A percentile compares a stretch with the other conserved stretches of the same genome.
These are phyloP conservation scores for Drosophila repleta DNA, from an alignment of 1,140 invertebrate genomes.

Conservation along the genomic window DNA sequence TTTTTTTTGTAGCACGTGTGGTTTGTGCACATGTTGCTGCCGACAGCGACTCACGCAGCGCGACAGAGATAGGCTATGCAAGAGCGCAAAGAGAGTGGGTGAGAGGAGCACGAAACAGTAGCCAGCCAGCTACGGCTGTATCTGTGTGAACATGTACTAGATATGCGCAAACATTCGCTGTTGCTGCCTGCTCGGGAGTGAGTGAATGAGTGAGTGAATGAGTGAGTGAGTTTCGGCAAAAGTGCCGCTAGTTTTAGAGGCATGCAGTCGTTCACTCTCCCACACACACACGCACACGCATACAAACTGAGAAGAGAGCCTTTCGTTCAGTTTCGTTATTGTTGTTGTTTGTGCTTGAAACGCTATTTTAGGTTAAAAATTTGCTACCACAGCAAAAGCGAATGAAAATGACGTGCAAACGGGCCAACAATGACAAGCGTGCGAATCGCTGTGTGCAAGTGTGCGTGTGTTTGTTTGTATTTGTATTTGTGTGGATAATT, in stretches of 20 bases:
- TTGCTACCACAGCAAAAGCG: constrained; percentile 56
- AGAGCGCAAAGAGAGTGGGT: constrained; percentile 36
- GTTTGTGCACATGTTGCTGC: constrained; percentile 83
- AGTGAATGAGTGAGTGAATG: constrained; percentile 25
- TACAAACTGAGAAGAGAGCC: constrained; percentile 12
- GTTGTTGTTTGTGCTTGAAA: constrained; percentile 43
- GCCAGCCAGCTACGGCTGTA: constrained; percentile 8
- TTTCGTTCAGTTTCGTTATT: constrained; percentile 31
- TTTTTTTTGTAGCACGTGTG: constrained; percentile 82
- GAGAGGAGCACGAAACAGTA: constrained; percentile 9
- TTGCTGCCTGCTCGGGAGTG: constrained; percentile 24
- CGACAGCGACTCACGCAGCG: constrained; percentile 33
- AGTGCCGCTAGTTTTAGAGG: constrained; percentile 68
- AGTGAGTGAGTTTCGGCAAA: constrained; percentile 66
- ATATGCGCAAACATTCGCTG: constrained; percentile 46
- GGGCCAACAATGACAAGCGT: constrained; percentile 28
- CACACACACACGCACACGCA: constrained; percentile 14
- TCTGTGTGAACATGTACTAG: constrained; percentile 15
- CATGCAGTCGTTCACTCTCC: constrained; percentile 55
- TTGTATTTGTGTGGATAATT: constrained; percentile 28
- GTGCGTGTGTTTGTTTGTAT: constrained; percentile 2
- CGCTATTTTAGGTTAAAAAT: constrained; percentile 78
- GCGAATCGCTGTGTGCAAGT: constrained; percentile 4
- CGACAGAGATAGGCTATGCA: constrained; percentile 24
- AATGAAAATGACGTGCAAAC: constrained; percentile 49